Evolutionary conservation across 2,797 vertebrate species (phyloP).

Genomic region (Melanotaenia parkinsoni): DNA sequence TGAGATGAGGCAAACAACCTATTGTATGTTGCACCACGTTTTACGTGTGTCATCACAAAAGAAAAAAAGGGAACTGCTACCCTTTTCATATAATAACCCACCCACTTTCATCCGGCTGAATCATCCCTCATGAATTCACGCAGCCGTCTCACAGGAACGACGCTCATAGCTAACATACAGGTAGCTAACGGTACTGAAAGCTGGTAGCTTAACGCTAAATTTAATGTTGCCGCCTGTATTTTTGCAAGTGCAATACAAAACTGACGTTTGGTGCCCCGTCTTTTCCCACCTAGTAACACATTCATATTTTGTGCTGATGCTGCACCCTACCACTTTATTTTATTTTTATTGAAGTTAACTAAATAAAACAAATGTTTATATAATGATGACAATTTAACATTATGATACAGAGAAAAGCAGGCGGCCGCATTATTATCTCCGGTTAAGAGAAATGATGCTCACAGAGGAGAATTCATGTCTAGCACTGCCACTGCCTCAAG

Average conservation of each 20-base stretch:
- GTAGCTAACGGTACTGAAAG: conserved; percentile 17
- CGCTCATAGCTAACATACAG: conserved; percentile 2
- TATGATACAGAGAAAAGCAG: not conserved
- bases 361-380: not conserved
- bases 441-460: not conserved
- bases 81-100: conserved; percentile 29
- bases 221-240: conserved; percentile 1
- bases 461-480: conserved; percentile 16
- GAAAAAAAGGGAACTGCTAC: not conserved
- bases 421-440: conserved; percentile 21
- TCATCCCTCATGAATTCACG: conserved; percentile 17
- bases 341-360: not conserved
- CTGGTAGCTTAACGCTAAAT: conserved; percentile 11
- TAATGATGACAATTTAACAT: not conserved
- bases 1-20: conserved; percentile 8
- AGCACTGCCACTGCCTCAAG: conserved; percentile 41
- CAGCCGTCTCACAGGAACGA: conserved; percentile 17
- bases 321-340: not conserved
- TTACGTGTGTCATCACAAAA: conserved; percentile 18
- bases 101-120: conserved; percentile 38
- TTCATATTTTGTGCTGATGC: not conserved
- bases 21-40: conserved; percentile 15
- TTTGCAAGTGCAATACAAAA: not conserved
- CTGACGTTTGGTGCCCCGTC: not conserved
- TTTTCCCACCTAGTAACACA: not conserved